phyloP scores from a whole-genome alignment of 2,797 vertebrate genomes.

The Sebastes oblongus region DNA sequence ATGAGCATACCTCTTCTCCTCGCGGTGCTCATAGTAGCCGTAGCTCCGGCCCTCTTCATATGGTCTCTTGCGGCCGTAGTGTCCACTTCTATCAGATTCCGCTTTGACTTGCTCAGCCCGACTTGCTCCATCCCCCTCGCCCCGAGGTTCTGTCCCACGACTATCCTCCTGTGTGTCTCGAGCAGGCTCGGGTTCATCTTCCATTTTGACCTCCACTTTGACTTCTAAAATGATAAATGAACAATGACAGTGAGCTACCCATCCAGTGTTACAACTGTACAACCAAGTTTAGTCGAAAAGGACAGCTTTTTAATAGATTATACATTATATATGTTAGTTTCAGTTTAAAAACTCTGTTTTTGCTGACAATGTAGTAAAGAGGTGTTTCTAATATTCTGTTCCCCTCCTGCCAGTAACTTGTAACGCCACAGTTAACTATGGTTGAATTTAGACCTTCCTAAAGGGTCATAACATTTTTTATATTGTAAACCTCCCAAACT shows the following conservation, averaged over 20 bases:
- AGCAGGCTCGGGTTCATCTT: conserved; percentile 39
- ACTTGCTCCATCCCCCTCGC: not conserved
- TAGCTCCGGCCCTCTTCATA: conserved; percentile 87
- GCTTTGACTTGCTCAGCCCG: conserved; percentile 71
- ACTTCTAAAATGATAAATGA: conserved; percentile 58
- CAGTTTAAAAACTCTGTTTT: not conserved
- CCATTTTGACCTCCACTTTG: conserved; percentile 81
- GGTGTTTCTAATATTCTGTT: not conserved
- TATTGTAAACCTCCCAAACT: not conserved
- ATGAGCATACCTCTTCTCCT: conserved; percentile 87
- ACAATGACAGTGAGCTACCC: not conserved
- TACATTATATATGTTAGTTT: no score
- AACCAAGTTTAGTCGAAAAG: not conserved
- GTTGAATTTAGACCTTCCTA: not conserved
- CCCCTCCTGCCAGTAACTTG: not conserved
- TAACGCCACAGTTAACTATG: not conserved
- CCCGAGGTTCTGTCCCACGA: conserved; percentile 2
- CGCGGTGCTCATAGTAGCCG: conserved; percentile 90
- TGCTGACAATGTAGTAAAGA: not conserved
- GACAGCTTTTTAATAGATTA: not conserved
- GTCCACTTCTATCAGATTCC: conserved; percentile 68
- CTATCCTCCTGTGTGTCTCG: conserved; percentile 7
- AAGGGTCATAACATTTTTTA: not conserved
- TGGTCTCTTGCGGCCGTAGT: conserved; percentile 87
- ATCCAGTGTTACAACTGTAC: not conserved